Conservation (phyloP, 2,888 invertebrate species). For the Steinernema scapterisci region DNA sequence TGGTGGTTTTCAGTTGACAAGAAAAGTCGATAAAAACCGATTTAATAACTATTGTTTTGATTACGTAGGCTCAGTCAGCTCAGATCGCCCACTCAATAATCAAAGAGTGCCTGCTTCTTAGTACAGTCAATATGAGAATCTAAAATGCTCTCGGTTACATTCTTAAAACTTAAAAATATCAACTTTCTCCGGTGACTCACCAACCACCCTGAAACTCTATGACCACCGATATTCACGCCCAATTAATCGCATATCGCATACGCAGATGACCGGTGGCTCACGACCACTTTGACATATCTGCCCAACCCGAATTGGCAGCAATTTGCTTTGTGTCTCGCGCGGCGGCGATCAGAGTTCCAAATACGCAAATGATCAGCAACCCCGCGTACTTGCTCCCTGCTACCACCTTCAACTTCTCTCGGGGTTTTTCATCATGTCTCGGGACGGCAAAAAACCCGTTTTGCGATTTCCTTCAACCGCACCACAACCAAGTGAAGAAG, state of each 20-base stretch:
- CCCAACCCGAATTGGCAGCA: constrained; percentile 9
- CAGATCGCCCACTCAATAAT: too few species aligned
- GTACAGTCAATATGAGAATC: too few species aligned
- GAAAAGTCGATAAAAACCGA: too few species aligned
- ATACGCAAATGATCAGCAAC: constrained; percentile 12
- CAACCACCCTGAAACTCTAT: too few species aligned
- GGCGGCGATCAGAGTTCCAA: constrained; percentile 4
- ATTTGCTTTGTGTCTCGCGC: background rate
- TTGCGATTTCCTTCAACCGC: constrained; percentile 27
- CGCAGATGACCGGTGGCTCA: background rate
- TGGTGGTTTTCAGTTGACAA: too few species aligned
- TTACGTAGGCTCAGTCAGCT: too few species aligned
- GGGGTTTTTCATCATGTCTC: constrained; percentile 10
- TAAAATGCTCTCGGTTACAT: too few species aligned
- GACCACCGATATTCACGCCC: background rate
- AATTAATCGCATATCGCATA: background rate
- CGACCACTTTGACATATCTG: too few species aligned
- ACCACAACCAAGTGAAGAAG: background rate
- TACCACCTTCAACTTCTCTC: background rate
- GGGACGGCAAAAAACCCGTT: constrained; percentile 27
- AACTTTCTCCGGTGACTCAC: too few species aligned
- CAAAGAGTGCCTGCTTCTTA: too few species aligned
- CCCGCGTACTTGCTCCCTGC: background rate
- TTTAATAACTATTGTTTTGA: too few species aligned
- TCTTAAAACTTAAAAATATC: too few species aligned